phyloP scores from a whole-genome alignment of 2,888 invertebrate species.

The Scaptomyza reducta region DNA sequence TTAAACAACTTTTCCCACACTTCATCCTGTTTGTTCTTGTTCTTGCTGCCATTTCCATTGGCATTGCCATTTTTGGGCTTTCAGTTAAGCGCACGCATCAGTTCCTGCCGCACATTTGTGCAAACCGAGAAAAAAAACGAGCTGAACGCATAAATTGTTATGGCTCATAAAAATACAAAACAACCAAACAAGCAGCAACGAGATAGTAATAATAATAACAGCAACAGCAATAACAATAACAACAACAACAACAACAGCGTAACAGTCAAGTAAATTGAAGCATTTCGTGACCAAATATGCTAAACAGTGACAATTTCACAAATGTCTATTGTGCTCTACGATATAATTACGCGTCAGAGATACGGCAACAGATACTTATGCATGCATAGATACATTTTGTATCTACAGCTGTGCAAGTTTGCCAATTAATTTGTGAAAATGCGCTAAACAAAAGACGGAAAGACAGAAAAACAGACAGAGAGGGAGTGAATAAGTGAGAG shows the following conservation, averaged over 20 bases:
- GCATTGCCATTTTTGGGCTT: slow-evolving; percentile 16
- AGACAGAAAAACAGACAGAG: not conserved
- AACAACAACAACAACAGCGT: slow-evolving; percentile 36
- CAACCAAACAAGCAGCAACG: slow-evolving; percentile 24
- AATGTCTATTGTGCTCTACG: slow-evolving; percentile 74
- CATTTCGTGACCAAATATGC: slow-evolving; percentile 83
- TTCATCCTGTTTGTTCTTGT: slow-evolving; percentile 22
- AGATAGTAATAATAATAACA: slow-evolving; percentile 22
- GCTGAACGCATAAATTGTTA: slow-evolving; percentile 74
- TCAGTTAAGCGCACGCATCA: slow-evolving; percentile 47
- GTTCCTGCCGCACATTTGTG: slow-evolving; percentile 57
- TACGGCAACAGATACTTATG: slow-evolving; percentile 49
- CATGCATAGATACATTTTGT: slow-evolving; percentile 47
- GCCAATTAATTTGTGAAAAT: slow-evolving; percentile 80
- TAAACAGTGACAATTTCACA: slow-evolving; percentile 82
- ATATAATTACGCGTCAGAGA: slow-evolving; percentile 68
- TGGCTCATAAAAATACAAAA: slow-evolving; percentile 70
- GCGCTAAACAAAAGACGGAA: slow-evolving; percentile 49
- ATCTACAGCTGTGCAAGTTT: slow-evolving; percentile 58
- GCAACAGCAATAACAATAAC: slow-evolving; percentile 25
- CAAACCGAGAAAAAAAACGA: slow-evolving; percentile 23
- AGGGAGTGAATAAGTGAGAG: slow-evolving; percentile 1
- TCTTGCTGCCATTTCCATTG: slow-evolving; percentile 21
- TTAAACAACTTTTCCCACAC: slow-evolving; percentile 9
- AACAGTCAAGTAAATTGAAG: slow-evolving; percentile 62